Base-by-base conservation (phyloP, 2,797 vertebrate species). In the Rachycentron canadum region DNA sequence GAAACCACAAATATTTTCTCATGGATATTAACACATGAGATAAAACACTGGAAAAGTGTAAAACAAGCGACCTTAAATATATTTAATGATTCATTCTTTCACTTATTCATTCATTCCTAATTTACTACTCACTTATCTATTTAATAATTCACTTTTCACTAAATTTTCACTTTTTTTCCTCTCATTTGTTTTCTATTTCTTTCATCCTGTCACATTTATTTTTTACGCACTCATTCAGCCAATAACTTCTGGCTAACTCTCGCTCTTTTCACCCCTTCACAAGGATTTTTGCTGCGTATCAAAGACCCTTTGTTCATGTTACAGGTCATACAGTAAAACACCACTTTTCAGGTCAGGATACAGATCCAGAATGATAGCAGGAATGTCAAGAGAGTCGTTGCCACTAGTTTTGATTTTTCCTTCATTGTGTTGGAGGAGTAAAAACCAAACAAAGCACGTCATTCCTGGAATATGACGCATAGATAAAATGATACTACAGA, bases 391-490 rank as follows among this genome's bases (percentile, higher is more conserved):
- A 72, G 41, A 66, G 41, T 62, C 19, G 4, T n/a, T 32, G 17
- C 49, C 60, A 7, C 8, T 21, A 7, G 64, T 47, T 83, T 73
- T 56, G 34, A 58, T 69, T 78, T 82, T 50, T 23, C 69, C 41
- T 41, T 56, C 38, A 26, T 71, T 73, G 47, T 76, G 19, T 53
- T 49, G 28, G 26, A 76, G 61, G 73, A 79, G 72, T 69, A 23
- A 79, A 77, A 84, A 63, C 14, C 12, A 75, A 85, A 66, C 34
- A 71, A 43, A 76, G 61, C 45, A 30, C 59, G 73, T 69, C 49
- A 63, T 71, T 81, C 61, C 50, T 78, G 50, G 11, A 14, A 32
- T n/a, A 23, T 63, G 73, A 69, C 73, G 72, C 41, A 1, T 1
- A 9, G 36, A 72, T 43, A 13, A 32, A 78, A 52, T 47, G 17